Percentiles rank a stretch among this genome's conserved stretches.
Conservation (phyloP, 2,797 vertebrate genomes). For the Siniperca scherzeri region DNA sequence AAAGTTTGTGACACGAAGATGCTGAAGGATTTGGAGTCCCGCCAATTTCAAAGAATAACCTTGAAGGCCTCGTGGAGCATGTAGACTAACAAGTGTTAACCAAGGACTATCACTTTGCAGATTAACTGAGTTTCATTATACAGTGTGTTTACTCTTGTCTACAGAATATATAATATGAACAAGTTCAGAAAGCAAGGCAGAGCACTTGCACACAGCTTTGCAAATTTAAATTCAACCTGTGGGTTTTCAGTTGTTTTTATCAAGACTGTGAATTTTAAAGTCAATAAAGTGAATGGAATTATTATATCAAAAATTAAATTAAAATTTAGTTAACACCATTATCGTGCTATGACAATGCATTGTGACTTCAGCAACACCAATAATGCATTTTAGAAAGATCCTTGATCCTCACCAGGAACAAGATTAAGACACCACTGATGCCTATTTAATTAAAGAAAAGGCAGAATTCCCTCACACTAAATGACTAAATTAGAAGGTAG, state of each 20-base stretch:
- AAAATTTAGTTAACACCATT: background rate
- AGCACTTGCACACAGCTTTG: background rate
- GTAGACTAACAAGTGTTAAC: slow-evolving; percentile 51
- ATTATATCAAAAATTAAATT: background rate
- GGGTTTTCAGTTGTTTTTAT: slow-evolving; percentile 2
- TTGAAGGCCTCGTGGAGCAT: slow-evolving; percentile 55
- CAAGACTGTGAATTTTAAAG: background rate
- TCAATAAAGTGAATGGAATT: background rate
- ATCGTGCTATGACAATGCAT: background rate
- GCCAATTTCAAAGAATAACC: slow-evolving; percentile 75
- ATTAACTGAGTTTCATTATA: slow-evolving; percentile 6
- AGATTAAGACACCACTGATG: slow-evolving; percentile 51
- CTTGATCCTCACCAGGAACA: slow-evolving; percentile 30
- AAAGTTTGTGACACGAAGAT: slow-evolving; percentile 74
- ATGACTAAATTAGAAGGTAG: slow-evolving; percentile 53
- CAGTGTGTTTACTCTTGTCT: background rate
- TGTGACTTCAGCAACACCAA: slow-evolving; percentile 28
- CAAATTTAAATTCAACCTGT: background rate
- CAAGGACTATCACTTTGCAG: slow-evolving; percentile 23
- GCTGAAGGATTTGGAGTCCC: slow-evolving; percentile 60
- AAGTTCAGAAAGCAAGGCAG: background rate
- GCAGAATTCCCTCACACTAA: slow-evolving; percentile 51
- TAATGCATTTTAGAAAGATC: slow-evolving; percentile 49
- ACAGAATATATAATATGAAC: background rate
- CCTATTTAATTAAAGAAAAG: slow-evolving; percentile 56